A percentile compares a stretch with the other conserved stretches of the same genome.
Evolutionary conservation across 2,888 invertebrate genomes (phyloP).

Genomic region (Pachliopta kotzebuea): DNA sequence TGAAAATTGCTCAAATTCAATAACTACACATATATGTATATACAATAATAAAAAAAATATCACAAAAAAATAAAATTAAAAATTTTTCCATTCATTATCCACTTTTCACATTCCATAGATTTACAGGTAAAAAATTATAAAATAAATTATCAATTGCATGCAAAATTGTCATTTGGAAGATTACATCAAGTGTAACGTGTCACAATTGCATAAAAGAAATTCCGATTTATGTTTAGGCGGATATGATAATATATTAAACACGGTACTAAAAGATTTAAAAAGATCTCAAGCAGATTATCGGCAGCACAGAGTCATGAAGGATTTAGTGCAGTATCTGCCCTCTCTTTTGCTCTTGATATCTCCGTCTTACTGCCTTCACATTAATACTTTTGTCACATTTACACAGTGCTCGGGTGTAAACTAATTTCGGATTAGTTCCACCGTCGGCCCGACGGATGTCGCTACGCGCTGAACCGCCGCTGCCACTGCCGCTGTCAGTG

Average conservation of each 20-base stretch:
- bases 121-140: not conserved
- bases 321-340: no score
- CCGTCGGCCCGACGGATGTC: conserved; percentile 5
- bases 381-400: no score
- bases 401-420: not conserved
- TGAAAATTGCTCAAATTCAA: not conserved
- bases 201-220: not conserved
- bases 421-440: not conserved
- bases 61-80: not conserved
- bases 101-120: not conserved
- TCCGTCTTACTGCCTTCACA: no score
- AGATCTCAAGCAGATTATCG: not conserved
- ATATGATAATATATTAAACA: not conserved
- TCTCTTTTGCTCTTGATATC: no score
- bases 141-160: not conserved
- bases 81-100: not conserved
- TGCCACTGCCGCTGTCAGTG: conserved; percentile 39
- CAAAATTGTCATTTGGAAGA: not conserved
- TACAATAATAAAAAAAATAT: not conserved
- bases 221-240: not conserved
- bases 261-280: not conserved
- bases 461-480: conserved; percentile 19
- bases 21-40: not conserved
- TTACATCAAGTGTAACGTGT: conserved; percentile 1
- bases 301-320: not conserved